Conservation (phyloP, 2,888 invertebrate species). For the Saturnia pavonia region DNA sequence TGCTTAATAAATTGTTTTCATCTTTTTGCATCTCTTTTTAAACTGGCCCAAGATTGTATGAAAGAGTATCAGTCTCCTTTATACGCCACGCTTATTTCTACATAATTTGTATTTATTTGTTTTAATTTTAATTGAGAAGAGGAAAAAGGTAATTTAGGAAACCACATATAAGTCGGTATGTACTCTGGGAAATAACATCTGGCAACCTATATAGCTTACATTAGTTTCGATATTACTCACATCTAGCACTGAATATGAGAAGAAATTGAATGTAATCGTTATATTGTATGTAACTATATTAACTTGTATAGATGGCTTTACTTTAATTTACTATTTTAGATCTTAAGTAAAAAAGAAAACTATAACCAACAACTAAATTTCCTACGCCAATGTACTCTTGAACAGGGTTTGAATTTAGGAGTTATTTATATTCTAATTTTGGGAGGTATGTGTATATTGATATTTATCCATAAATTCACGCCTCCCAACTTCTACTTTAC, state of each 20-base stretch:
- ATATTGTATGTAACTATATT: not conserved
- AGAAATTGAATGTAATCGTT: not conserved
- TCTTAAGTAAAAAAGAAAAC: not conserved
- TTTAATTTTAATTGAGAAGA: too few species aligned
- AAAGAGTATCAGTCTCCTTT: too few species aligned
- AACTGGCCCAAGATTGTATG: too few species aligned
- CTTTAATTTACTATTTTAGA: not conserved
- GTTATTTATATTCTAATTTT: not conserved
- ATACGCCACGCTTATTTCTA: too few species aligned
- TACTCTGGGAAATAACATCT: not conserved
- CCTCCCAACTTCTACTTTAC: not conserved
- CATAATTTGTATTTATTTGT: too few species aligned
- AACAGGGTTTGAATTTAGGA: not conserved
- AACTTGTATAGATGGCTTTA: not conserved
- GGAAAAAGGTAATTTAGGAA: too few species aligned
- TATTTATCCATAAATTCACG: not conserved
- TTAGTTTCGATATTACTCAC: not conserved
- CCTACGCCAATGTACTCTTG: not conserved
- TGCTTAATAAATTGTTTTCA: too few species aligned
- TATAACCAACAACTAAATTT: not conserved
- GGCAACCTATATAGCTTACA: not conserved
- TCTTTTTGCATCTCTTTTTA: too few species aligned
- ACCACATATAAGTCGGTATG: not conserved
- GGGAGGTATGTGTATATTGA: not conserved
- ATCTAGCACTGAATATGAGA: not conserved